Evolutionary conservation across 2,113 vertebrate genomes (phyloP), one percentile per base, ranked within the genome.

Genomic region (Conger conger): DNA sequence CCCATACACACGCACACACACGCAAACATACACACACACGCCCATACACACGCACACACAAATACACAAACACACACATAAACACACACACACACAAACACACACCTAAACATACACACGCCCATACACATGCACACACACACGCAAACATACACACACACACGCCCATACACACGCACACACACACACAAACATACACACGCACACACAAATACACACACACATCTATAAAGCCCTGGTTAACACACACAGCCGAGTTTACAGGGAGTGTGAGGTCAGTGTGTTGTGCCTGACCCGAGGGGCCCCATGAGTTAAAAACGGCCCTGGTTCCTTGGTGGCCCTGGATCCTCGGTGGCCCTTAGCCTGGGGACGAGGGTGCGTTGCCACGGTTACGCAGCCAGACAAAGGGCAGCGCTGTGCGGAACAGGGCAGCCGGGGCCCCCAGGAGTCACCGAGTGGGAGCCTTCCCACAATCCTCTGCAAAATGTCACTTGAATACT

Each of bases 401-500:
- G 18, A 30, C 37, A 80, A 80, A 50, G 79, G 27, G 9, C 38
- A 50, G 79, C 40, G 27, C 79, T 73, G 38, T 80, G 45, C n/a
- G n/a, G 40, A 1, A 9, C 23, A 13, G 79, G 42, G 79, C 38
- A 7, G 35, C n/a, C 38, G 79, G 45, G 42, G 79, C n/a, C 33
- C 68, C 4, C 79, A 3, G 79, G n/a, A 17, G 42, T 30, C n/a
- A 4, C 45, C 15, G 42, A 53, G 79, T 81, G 79, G 79, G 79
- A 30, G 79, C n/a, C 45, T 33, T 73, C 68, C 68, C 68, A 73
- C n/a, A 81, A 81, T 53, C n/a, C 20, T 33, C 42, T 30, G 40
- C 38, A 38, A 81, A 81, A 81, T 81, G 79, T 53, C 79, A 81
- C 40, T n/a, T 7, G 79, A 30, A 16, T 42, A 30, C 79, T 53